phyloP scores from a whole-genome alignment of 53 echinoderm and acorn worm species.

The Echinometra lucunter region DNA sequence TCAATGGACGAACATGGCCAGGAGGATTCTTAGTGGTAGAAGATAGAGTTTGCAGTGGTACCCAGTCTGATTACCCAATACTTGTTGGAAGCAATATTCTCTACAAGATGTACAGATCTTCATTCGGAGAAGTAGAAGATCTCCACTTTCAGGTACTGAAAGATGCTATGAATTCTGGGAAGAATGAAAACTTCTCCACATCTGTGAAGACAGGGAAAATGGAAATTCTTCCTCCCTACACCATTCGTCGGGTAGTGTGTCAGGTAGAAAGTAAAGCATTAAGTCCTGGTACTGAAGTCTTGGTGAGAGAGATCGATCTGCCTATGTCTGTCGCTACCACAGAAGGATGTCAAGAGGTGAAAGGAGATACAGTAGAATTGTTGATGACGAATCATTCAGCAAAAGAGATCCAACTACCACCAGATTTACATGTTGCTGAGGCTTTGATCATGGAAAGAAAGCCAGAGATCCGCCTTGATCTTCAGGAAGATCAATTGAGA shows the following conservation, averaged over 20 bases:
- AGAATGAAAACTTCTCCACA: background rate
- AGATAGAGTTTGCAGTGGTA: background rate
- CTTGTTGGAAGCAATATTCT: conserved; percentile 49
- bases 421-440: too few relatives aligned
- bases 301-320: background rate
- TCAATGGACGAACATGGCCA: background rate
- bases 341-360: conserved; percentile 12
- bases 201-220: background rate
- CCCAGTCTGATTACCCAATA: background rate
- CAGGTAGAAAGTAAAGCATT: too few relatives aligned
- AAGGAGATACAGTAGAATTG: too few relatives aligned
- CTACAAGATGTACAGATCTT: background rate
- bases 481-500: background rate
- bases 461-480: too few relatives aligned
- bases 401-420: too few relatives aligned
- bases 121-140: too few relatives aligned
- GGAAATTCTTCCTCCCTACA: conserved; percentile 27
- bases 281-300: background rate
- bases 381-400: too few relatives aligned
- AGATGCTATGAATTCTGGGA: background rate
- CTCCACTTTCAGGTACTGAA: too few relatives aligned
- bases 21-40: conserved; percentile 65
- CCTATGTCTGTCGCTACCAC: background rate
- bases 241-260: background rate
- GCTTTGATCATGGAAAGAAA: too few relatives aligned